phyloP scores from a whole-genome alignment of 1,140 invertebrate species.

The Gonatopus flavifemur region DNA sequence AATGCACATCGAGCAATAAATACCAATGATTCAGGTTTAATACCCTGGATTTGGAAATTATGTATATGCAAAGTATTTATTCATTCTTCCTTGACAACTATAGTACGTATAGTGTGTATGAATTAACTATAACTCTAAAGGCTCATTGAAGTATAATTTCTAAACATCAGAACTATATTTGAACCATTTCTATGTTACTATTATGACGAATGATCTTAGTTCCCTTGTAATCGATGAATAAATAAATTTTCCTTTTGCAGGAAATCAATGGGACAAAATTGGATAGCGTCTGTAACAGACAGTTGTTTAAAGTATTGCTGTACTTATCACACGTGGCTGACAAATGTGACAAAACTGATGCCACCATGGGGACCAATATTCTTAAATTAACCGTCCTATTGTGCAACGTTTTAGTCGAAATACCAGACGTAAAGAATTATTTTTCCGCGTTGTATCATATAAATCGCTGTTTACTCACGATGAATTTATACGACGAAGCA shows the following conservation, averaged over 20 bases:
- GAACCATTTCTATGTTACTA: background rate
- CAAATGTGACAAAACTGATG: slow-evolving; percentile 22
- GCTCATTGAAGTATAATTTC: background rate
- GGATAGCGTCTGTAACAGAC: slow-evolving; percentile 16
- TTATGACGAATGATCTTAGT: too few relatives aligned
- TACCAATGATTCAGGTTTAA: background rate
- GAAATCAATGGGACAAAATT: background rate
- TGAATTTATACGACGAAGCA: slow-evolving; percentile 32
- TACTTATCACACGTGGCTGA: slow-evolving; percentile 28
- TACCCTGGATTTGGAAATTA: background rate
- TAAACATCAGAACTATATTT: background rate
- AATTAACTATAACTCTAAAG: background rate
- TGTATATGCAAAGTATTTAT: background rate
- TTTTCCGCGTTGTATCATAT: slow-evolving; percentile 36
- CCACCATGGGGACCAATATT: slow-evolving; percentile 20
- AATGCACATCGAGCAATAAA: too few relatives aligned
- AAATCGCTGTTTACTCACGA: slow-evolving; percentile 24
- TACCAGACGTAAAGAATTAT: slow-evolving; percentile 30
- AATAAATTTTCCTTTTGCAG: slow-evolving; percentile 18
- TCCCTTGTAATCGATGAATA: too few relatives aligned
- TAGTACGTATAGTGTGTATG: background rate
- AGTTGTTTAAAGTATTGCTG: slow-evolving; percentile 33
- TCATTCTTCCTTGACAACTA: background rate
- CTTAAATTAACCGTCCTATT: slow-evolving; percentile 17
- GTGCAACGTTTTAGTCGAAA: slow-evolving; percentile 24